Evolutionary conservation across 2,797 vertebrate genomes (phyloP).

Genomic region (Pangasius mekongensis): DNA sequence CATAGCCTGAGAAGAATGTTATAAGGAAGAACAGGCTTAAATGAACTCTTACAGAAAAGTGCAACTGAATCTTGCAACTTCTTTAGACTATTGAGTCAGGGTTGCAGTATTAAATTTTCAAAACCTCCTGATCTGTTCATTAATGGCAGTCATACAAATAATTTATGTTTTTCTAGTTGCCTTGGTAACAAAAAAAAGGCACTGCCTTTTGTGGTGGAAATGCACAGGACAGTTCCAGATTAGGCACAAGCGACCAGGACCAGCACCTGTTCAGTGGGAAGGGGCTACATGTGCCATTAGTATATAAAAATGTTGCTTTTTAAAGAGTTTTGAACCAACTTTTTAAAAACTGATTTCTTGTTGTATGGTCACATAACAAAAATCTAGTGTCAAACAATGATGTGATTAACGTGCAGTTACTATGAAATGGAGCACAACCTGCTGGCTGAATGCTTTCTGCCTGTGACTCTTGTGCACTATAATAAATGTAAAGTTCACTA

Average conservation of each 20-base stretch:
- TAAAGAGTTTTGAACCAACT: background rate
- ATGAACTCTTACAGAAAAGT: background rate
- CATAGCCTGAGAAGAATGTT: background rate
- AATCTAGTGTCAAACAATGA: background rate
- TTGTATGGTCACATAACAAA: background rate
- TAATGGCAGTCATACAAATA: background rate
- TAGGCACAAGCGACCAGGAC: background rate
- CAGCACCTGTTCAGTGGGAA: background rate
- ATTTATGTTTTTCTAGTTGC: background rate
- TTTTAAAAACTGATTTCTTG: background rate
- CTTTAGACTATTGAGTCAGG: background rate
- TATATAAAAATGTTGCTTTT: background rate
- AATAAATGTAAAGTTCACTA: constrained; percentile 37
- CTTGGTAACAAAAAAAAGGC: background rate
- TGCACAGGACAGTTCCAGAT: background rate
- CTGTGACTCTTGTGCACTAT: constrained; percentile 18
- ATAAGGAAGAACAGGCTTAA: background rate
- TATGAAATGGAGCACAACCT: background rate
- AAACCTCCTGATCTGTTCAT: background rate
- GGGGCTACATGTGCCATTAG: background rate
- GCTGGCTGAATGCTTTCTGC: background rate
- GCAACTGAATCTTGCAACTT: too few species aligned
- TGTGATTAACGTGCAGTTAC: background rate
- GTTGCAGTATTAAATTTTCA: background rate
- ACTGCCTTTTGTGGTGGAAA: background rate